Percentiles rank a stretch among this genome's conserved stretches.
Evolutionary conservation across 2,113 vertebrate species (phyloP).

Genomic region (Cranoglanis bouderius): DNA sequence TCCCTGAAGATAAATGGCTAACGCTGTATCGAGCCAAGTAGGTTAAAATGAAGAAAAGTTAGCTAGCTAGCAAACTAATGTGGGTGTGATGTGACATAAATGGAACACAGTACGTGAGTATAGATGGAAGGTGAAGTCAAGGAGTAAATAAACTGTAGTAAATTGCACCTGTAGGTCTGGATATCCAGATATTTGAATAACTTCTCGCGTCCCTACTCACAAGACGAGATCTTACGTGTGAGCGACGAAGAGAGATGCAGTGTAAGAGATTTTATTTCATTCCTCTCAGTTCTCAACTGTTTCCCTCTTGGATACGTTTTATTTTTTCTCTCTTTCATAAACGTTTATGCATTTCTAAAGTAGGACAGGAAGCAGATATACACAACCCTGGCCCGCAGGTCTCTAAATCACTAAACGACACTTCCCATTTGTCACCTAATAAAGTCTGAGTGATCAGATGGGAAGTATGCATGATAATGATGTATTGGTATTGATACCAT

Average conservation of each 20-base stretch:
- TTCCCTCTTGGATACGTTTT: neutral
- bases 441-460: neutral
- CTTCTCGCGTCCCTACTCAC: neutral
- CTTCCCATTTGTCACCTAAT: neutral
- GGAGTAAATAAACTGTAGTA: neutral
- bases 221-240: neutral
- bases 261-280: neutral
- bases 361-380: neutral
- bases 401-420: neutral
- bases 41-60: neutral
- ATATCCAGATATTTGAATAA: neutral
- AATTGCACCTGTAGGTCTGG: neutral
- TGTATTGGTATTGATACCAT: neutral
- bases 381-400: neutral
- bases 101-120: too few relatives aligned
- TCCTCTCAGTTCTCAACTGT: neutral
- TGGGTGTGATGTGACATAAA: too few relatives aligned
- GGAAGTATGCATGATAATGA: neutral
- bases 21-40: neutral
- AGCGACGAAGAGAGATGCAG: neutral
- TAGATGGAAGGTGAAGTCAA: neutral
- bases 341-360: constrained; percentile 15
- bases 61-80: neutral
- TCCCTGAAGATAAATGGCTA: neutral
- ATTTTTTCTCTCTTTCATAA: neutral